Evolutionary conservation across 1,140 invertebrate genomes (phyloP).

Genomic region (Atta texana): DNA sequence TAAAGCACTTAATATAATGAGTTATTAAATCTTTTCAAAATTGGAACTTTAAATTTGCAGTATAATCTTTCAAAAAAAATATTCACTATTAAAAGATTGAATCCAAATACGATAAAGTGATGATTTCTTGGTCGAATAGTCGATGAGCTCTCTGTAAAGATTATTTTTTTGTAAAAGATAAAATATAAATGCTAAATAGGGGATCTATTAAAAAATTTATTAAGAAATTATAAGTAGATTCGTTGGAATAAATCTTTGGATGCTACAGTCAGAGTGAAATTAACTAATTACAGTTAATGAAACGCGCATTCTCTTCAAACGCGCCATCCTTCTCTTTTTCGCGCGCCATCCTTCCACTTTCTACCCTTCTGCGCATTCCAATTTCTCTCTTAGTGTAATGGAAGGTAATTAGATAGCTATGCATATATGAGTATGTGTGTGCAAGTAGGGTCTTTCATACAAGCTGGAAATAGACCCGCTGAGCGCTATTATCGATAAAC

Average conservation of each 20-base stretch:
- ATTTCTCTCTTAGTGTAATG: background rate
- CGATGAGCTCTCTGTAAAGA: background rate
- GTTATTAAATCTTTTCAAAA: background rate
- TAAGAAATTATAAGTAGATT: background rate
- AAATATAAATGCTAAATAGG: background rate
- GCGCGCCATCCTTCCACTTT: conserved; percentile 6
- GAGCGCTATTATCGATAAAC: conserved; percentile 64
- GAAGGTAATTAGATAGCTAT: background rate
- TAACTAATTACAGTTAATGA: conserved; percentile 67
- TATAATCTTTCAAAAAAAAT: too few species aligned
- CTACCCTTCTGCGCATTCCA: conserved; percentile 4
- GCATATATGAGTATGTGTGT: background rate
- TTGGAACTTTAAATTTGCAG: background rate
- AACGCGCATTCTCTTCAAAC: conserved; percentile 57
- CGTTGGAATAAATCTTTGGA: background rate
- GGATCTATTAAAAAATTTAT: background rate
- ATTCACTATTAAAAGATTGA: background rate
- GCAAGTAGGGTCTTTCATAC: conserved; percentile 48
- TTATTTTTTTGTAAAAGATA: background rate
- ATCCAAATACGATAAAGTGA: background rate
- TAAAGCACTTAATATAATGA: background rate
- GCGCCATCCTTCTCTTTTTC: background rate
- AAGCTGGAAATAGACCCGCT: conserved; percentile 65
- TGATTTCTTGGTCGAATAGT: background rate
- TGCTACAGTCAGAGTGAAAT: conserved; percentile 2